These are phyloP conservation scores for Octomys mimax DNA, from an alignment of 2,797 vertebrate genomes.

Conservation along the genomic window DNA sequence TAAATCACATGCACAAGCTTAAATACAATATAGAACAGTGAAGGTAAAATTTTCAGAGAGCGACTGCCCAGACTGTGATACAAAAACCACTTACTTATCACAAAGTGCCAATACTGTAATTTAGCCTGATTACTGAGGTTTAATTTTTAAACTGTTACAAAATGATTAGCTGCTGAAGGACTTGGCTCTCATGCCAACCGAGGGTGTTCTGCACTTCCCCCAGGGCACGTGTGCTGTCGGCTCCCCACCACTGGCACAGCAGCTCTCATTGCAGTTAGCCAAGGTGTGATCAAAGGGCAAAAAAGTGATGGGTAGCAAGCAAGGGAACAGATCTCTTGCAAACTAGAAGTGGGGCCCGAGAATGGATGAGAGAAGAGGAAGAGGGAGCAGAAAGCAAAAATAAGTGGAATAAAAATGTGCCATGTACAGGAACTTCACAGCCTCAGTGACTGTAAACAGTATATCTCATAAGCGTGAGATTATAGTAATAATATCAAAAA, in stretches of 20 bases:
- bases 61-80: not conserved
- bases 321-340: not conserved
- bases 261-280: not conserved
- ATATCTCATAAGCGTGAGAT: not conserved
- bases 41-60: not conserved
- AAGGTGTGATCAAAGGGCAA: not conserved
- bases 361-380: accelerated
- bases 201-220: not conserved
- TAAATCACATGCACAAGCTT: not conserved
- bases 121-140: not conserved
- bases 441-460: not conserved
- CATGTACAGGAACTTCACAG: not conserved
- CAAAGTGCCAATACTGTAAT: not conserved
- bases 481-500: not conserved
- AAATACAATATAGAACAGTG: not conserved
- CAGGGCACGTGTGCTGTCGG: not conserved
- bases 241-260: not conserved
- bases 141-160: not conserved
- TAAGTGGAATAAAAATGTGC: not conserved
- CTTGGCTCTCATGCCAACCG: not conserved
- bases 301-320: no score
- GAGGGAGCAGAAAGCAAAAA: not conserved
- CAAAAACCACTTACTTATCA: not conserved
- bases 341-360: not conserved
- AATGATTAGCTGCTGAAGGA: not conserved